Evolutionary conservation across 2,797 vertebrate genomes (phyloP).

Genomic region (Amblyopsis hoosieri): DNA sequence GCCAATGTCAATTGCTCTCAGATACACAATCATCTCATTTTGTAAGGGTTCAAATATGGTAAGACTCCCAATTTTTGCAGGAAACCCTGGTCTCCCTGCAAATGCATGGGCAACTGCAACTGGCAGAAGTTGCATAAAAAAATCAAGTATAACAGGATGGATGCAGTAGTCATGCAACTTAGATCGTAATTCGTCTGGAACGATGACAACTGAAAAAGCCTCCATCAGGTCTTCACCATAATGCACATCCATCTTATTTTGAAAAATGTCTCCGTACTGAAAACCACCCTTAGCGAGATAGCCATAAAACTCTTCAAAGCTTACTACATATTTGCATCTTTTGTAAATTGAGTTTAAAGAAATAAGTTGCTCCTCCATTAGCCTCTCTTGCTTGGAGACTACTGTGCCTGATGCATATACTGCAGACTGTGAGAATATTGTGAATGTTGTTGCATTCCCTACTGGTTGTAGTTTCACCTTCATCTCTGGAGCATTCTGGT

Average conservation of each 20-base stretch:
- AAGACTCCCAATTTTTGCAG: constrained; percentile 79
- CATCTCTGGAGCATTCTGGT: constrained; percentile 65
- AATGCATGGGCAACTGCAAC: constrained; percentile 59
- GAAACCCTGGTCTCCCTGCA: constrained; percentile 73
- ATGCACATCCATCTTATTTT: constrained; percentile 77
- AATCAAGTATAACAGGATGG: constrained; percentile 87
- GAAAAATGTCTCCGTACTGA: constrained; percentile 81
- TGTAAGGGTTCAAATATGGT: constrained; percentile 78
- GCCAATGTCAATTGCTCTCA: constrained; percentile 71
- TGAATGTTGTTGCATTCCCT: constrained; percentile 64
- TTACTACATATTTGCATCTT: constrained; percentile 76
- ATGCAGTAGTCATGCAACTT: constrained; percentile 82
- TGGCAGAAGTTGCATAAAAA: constrained; percentile 81
- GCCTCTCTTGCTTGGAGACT: constrained; percentile 43
- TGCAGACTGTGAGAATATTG: constrained; percentile 69
- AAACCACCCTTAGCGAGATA: constrained; percentile 77
- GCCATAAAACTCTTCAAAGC: constrained; percentile 74
- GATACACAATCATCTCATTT: constrained; percentile 85
- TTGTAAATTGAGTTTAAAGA: constrained; percentile 70
- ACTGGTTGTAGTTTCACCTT: constrained; percentile 72
- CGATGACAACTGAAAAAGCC: constrained; percentile 72
- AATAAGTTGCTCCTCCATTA: constrained; percentile 75
- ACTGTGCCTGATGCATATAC: constrained; percentile 80
- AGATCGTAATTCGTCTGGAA: constrained; percentile 64
- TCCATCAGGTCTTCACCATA: constrained; percentile 83